Evolutionary conservation across 2,113 vertebrate species (phyloP).

Genomic region (Sarotherodon lohbergeri): DNA sequence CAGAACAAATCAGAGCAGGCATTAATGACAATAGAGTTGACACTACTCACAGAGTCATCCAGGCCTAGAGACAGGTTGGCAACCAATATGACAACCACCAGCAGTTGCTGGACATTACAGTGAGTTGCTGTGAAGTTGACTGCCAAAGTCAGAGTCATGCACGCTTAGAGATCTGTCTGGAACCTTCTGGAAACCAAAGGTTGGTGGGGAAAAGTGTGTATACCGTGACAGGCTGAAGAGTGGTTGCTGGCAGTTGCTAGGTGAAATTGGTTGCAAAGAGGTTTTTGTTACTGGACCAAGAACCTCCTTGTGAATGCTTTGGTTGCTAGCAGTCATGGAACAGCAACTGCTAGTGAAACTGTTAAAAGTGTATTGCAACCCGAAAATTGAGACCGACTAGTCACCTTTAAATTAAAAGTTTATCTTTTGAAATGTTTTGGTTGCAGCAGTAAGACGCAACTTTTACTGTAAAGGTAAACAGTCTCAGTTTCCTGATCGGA

Average conservation of each 20-base stretch:
- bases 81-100: background rate
- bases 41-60: background rate
- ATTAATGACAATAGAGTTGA: background rate
- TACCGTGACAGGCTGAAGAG: background rate
- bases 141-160: background rate
- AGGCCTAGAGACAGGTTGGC: background rate
- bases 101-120: background rate
- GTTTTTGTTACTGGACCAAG: background rate
- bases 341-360: background rate
- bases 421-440: background rate
- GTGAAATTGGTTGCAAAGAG: background rate
- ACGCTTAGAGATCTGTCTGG: background rate
- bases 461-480: background rate
- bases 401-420: background rate
- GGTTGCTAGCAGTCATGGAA: background rate
- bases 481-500: background rate
- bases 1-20: background rate
- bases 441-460: background rate
- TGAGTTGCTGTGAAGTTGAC: background rate
- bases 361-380: background rate
- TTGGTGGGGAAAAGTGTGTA: background rate
- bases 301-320: background rate
- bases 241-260: background rate
- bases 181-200: background rate
- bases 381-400: background rate